Base-by-base conservation (phyloP, 1,140 invertebrate genomes). In the Caerostris darwini region DNA sequence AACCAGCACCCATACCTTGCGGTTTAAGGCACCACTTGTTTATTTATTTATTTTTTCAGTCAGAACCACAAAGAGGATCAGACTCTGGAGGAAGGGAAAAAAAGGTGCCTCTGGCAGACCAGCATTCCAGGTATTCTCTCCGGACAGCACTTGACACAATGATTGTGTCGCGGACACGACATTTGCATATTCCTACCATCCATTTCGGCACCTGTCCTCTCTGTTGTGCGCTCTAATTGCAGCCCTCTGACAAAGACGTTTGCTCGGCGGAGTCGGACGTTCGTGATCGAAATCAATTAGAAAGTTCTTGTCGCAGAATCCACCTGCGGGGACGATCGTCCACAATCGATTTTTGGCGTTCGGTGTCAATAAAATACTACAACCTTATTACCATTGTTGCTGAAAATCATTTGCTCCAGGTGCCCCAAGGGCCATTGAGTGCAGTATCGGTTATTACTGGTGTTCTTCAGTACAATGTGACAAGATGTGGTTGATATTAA, bases 101-200 rank as follows among this genome's bases (percentile, higher is more conserved):
- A 77, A 61, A 7, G 0, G n/a, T 19, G 57, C 88, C 88, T 77
- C 64, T 90, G 88, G 88, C 88, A 77, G 69, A 34, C 12, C 88
- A n/a, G 57, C 67, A 90, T 90, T 90, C 67, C 88, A 57, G 7
- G 50, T 67, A 88, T 88, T 88, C 58, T 88, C 88, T 90, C 88
- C 12, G 54, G 88, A 77, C 50, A 90, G 7, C 64, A 90, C 34
- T 56, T 88, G 86, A 88, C 86, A 88, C 86, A 64, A 50, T 50
- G 88, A 90, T 90, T 90, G 88, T 90, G 88, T 77, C 64, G 57
- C 88, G 54, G 88, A 19, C 64, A 90, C 88, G 12, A 6, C 77
- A 90, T 90, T 90, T 90, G 88, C 88, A 90, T 90, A 90, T 90
- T 90, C 88, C 67, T 19, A 50, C 88, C 88, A 90, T 90, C 67